Evolutionary conservation across 2,113 vertebrate genomes (phyloP), one percentile per base, ranked within the genome.

Genomic region (Myocastor coypus): DNA sequence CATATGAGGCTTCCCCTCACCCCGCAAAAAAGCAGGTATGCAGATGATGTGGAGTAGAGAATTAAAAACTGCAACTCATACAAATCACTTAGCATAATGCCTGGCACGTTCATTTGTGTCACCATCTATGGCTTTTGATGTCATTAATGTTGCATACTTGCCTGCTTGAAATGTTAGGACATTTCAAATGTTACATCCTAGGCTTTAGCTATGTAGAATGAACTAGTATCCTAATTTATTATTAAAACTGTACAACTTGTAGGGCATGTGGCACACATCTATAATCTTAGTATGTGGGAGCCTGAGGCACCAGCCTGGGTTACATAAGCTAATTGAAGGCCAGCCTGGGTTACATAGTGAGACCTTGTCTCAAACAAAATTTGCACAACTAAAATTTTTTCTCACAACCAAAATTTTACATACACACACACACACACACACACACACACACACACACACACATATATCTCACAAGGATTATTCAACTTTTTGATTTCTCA

Each of bases 401-500:
- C 14, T 55, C 16, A n/a, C 34, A 69, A 34, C 66, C 77, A 61
- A 86, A 77, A 85, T 59, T 96, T 90, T 91, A 55, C 13, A 55
- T 55, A n/a, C n/a, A n/a, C n/a, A n/a, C n/a, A n/a, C n/a, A n/a
- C n/a, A n/a, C n/a, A n/a, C n/a, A n/a, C n/a, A n/a, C n/a, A n/a
- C n/a, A n/a, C n/a, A n/a, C n/a, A n/a, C n/a, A n/a, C n/a, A n/a
- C n/a, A n/a, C n/a, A n/a, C n/a, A n/a, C n/a, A n/a, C n/a, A n/a
- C n/a, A n/a, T 92, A 91, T 89, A 87, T 87, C 82, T 22, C 83
- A 85, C 37, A 94, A 90, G n/a, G 42, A 32, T 95, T 92, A 97
- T 83, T 94, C 52, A 92, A 94, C 20, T 86, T 90, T 96, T 91
- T 92, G 32, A 86, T 89, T 95, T n/a, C 40, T 91, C 59, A 92